Conservation (phyloP, 92 coral and sea anemone species). For the Actinostola sp. region DNA sequence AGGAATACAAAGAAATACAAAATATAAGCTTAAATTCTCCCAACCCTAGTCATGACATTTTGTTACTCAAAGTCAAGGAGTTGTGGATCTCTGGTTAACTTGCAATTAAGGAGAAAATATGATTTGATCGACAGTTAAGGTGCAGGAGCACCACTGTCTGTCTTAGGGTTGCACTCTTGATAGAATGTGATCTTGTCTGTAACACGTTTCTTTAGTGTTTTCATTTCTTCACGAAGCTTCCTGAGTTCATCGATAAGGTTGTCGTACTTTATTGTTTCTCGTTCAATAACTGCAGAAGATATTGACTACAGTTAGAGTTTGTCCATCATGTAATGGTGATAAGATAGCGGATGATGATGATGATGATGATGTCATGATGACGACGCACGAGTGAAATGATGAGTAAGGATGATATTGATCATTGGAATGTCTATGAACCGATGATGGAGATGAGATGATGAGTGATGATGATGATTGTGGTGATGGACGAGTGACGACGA, state of each 20-base stretch:
- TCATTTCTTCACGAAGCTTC: constrained; percentile 42
- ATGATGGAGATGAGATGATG: too few species aligned
- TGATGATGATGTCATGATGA: too few species aligned
- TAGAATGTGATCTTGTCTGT: background rate
- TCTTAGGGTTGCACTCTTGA: constrained; percentile 25
- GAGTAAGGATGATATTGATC: too few species aligned
- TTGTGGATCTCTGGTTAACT: background rate
- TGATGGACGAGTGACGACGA: too few species aligned
- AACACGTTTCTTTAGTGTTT: background rate
- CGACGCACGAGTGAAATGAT: too few species aligned
- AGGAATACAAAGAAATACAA: too few species aligned
- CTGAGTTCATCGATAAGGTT: constrained; percentile 56
- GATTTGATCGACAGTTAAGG: constrained; percentile 6
- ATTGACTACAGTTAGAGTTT: background rate
- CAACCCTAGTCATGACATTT: background rate
- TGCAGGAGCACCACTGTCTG: background rate
- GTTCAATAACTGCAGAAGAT: constrained; percentile 46
- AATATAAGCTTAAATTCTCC: too few species aligned
- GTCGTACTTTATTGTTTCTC: constrained; percentile 52
- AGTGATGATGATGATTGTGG: too few species aligned
- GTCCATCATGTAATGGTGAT: background rate
- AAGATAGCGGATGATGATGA: too few species aligned
- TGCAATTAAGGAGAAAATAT: background rate
- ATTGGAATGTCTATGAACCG: too few species aligned
- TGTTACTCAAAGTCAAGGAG: background rate